Conservation (phyloP, 2,888 invertebrate genomes). For the Vanessa cardui region DNA sequence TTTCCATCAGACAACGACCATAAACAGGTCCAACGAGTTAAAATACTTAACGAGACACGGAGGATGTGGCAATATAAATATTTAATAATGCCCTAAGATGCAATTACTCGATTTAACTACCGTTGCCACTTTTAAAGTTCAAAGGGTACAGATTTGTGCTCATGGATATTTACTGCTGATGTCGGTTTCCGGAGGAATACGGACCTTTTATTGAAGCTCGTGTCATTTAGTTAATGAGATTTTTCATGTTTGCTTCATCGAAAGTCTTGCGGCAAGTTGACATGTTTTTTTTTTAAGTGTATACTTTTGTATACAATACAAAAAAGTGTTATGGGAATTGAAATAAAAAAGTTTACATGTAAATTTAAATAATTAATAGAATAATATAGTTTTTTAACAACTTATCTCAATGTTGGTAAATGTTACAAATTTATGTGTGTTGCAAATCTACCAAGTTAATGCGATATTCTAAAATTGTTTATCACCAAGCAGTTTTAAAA, state of each 20-base stretch:
- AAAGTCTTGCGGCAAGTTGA: too few species aligned
- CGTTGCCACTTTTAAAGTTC: constrained; percentile 4
- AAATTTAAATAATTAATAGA: too few species aligned
- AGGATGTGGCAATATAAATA: constrained; percentile 25
- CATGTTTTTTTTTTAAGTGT: background rate
- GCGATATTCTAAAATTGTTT: too few species aligned
- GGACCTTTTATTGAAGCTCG: background rate
- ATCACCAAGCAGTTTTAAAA: too few species aligned
- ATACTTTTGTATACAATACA: background rate
- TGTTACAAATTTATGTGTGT: too few species aligned
- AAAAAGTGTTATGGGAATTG: background rate
- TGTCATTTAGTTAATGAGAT: too few species aligned
- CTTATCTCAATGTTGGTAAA: too few species aligned
- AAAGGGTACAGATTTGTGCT: constrained; percentile 3
- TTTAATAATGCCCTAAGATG: constrained; percentile 19
- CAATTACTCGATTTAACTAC: constrained; percentile 8
- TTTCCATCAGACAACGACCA: constrained; percentile 24
- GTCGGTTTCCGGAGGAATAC: background rate
- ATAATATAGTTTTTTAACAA: too few species aligned
- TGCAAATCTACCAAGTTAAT: too few species aligned
- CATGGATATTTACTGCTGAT: background rate
- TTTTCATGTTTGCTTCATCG: too few species aligned
- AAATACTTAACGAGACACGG: constrained; percentile 26
- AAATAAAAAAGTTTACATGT: too few species aligned
- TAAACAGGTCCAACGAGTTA: constrained; percentile 24